Conservation (phyloP, 2,113 vertebrate genomes). For the Microtus richardsoni region DNA sequence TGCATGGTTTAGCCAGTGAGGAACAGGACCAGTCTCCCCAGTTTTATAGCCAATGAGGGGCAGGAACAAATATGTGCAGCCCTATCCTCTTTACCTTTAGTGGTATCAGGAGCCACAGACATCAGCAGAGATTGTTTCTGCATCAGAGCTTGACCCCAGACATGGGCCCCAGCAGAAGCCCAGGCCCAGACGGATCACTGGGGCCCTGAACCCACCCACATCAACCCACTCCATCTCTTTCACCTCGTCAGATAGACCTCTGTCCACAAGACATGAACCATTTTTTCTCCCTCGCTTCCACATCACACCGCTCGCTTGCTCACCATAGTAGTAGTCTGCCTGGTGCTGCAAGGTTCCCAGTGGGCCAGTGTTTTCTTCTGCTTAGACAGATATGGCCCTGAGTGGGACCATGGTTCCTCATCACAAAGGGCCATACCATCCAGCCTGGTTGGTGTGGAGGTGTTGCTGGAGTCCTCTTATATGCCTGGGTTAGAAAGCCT, state of each 20-base stretch:
- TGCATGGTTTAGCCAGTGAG: not conserved
- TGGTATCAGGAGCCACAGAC: not conserved
- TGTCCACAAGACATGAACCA: not conserved
- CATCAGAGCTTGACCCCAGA: not conserved
- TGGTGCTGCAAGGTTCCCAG: not conserved
- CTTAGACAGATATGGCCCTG: too few species aligned
- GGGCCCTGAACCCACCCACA: not conserved
- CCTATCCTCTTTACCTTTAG: not conserved
- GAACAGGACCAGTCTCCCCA: not conserved
- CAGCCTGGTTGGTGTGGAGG: not conserved
- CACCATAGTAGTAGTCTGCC: not conserved
- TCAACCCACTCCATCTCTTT: not conserved
- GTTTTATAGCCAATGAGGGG: not conserved
- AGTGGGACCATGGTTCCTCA: not conserved
- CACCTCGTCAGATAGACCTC: not conserved
- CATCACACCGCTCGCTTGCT: not conserved
- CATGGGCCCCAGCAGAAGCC: not conserved
- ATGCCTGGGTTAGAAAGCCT: too few species aligned
- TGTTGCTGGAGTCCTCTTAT: not conserved
- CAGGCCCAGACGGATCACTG: not conserved
- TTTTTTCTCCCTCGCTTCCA: not conserved
- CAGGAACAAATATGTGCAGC: not conserved
- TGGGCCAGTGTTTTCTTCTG: not conserved
- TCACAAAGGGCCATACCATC: not conserved
- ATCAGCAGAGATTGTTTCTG: not conserved